These are phyloP conservation scores for Ridgeia piscesae DNA, from an alignment of 1,140 invertebrate genomes.

Conservation along the genomic window DNA sequence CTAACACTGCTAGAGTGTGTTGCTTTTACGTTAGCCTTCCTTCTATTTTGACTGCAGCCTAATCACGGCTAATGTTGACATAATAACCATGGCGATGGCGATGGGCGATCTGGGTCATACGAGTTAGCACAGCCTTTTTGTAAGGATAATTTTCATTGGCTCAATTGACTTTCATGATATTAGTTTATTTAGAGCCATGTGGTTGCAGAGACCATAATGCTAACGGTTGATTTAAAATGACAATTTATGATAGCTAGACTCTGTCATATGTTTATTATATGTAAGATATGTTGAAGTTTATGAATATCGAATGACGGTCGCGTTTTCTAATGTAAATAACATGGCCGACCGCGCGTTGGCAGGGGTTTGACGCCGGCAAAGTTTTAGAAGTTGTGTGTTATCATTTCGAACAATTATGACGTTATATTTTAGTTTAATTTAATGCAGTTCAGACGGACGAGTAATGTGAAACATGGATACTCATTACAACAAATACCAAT, in stretches of 20 bases:
- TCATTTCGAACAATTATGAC: background rate
- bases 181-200: background rate
- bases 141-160: background rate
- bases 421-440: background rate
- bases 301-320: background rate
- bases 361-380: background rate
- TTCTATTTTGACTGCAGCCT: background rate
- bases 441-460: background rate
- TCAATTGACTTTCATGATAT: background rate
- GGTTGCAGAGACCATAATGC: background rate
- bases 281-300: background rate
- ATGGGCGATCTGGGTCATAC: background rate
- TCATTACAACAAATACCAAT: background rate
- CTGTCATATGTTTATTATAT: background rate
- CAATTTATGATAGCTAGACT: background rate
- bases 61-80: background rate
- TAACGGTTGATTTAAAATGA: background rate
- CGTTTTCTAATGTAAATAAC: background rate
- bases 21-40: background rate
- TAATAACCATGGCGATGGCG: conserved; percentile 5
- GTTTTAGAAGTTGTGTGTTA: background rate
- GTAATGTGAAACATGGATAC: background rate
- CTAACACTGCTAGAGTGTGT: background rate
- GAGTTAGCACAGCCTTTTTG: background rate
- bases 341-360: background rate